phyloP scores from a whole-genome alignment of 2,888 invertebrate species.

The Thymelicus acteon region DNA sequence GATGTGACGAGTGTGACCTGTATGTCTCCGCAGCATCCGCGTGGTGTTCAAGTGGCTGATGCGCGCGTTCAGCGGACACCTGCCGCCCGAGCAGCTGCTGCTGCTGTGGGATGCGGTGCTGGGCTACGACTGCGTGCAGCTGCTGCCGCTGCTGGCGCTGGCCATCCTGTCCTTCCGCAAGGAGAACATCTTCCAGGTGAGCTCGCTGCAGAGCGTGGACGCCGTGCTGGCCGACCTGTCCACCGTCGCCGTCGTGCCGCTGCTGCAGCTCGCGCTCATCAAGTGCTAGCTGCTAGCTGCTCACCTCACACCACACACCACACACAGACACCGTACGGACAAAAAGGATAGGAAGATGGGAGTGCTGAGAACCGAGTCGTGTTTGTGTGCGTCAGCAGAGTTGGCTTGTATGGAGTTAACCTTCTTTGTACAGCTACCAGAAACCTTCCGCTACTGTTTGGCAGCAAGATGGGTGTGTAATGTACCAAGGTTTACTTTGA shows the following conservation, averaged over 20 bases:
- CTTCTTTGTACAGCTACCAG: too few relatives aligned
- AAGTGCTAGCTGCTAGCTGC: slow-evolving; percentile 62
- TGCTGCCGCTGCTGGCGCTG: slow-evolving; percentile 93
- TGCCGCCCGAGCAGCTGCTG: slow-evolving; percentile 94
- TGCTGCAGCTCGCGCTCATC: slow-evolving; percentile 92
- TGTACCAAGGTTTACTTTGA: too few relatives aligned
- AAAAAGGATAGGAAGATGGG: too few relatives aligned
- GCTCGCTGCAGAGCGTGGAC: slow-evolving; percentile 91
- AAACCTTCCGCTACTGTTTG: too few relatives aligned
- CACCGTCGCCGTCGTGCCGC: slow-evolving; percentile 93
- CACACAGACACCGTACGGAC: too few relatives aligned
- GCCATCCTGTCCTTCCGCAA: slow-evolving; percentile 94
- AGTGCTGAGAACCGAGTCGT: too few relatives aligned
- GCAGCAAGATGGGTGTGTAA: too few relatives aligned
- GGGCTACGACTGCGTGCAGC: slow-evolving; percentile 96
- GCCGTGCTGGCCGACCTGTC: slow-evolving; percentile 95
- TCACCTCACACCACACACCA: too few relatives aligned
- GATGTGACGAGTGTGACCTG: too few relatives aligned
- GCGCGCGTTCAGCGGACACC: slow-evolving; percentile 95
- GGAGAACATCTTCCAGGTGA: slow-evolving; percentile 89
- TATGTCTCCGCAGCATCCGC: slow-evolving; percentile 86
- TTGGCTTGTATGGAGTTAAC: too few relatives aligned
- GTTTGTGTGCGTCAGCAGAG: too few relatives aligned
- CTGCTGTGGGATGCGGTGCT: slow-evolving; percentile 96
- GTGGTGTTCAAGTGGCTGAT: slow-evolving; percentile 98